Evolutionary conservation across 2,113 vertebrate genomes (phyloP), one percentile per base, ranked within the genome.

Genomic region (Cephalopterus ornatus): DNA sequence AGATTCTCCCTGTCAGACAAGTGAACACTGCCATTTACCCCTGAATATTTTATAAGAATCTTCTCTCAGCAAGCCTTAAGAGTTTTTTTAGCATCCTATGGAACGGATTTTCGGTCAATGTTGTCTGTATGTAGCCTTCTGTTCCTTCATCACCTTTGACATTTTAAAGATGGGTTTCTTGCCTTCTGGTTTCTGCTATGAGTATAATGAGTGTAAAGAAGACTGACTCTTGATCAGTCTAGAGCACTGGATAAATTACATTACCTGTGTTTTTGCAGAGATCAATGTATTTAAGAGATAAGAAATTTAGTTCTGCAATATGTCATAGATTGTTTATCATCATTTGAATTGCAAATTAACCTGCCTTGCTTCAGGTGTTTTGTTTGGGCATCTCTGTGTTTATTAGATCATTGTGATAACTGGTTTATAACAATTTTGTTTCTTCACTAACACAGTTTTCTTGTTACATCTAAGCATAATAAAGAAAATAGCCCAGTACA

Each of bases 401-500:
- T 89, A 67, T 78, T 39, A 75, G 28, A 70, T 74, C 15, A 18
- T 62, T 75, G 17, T 52, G 27, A 67, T 58, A 85, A 49, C 35
- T 87, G 65, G 58, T 94, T 50, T 62, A 5, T 70, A 66, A 81
- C 72, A 1, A 61, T 63, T 78, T 78, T 70, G 6, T 72, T 87
- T 87, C 81, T 11, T 67, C 74, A 78, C 84, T 97, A 66, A 98
- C 46, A 5, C 17, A 78, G 30, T 81, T 92, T 95, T 92, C 71
- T 96, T 96, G 13, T 94, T 91, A 50, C 52, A 42, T 33, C 52
- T 71, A 93, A 99, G 99, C 37, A 85, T 99, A 81, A 98, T 99
- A 81, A 98, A 97, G 97, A 99, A 98, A 97, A 98, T 98, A 88
- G 98, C 98, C 46, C 99, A 99, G 97, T 98, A 98, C 78, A 98